phyloP scores from a whole-genome alignment of 2,797 vertebrate genomes.

The Arctocebus calabarensis region DNA sequence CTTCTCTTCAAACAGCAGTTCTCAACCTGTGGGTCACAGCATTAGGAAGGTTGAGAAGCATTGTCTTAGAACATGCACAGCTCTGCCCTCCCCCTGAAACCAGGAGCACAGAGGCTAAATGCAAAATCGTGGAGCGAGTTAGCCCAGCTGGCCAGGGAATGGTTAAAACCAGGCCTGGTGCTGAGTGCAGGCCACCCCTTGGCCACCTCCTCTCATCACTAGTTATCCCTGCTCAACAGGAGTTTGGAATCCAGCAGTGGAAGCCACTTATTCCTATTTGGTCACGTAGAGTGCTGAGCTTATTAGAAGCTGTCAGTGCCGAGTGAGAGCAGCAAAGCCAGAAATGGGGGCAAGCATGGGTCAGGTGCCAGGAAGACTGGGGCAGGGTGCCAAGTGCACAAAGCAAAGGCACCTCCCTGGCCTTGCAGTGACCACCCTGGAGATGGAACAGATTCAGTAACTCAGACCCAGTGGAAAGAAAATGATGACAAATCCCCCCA shows the following conservation, averaged over 20 bases:
- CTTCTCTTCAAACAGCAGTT: neutral
- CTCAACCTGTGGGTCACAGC: no score
- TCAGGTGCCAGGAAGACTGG: neutral
- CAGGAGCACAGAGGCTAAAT: neutral
- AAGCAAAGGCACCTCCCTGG: neutral
- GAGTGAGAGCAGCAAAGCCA: neutral
- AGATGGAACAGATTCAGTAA: neutral
- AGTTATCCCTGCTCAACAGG: neutral
- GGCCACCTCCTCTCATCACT: accelerated
- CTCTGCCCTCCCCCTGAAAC: neutral
- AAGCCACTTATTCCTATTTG: neutral
- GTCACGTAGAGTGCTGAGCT: neutral
- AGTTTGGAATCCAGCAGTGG: neutral
- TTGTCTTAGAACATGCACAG: neutral
- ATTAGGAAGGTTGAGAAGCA: no score
- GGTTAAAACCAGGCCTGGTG: neutral
- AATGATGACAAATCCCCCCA: neutral
- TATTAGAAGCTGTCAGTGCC: neutral
- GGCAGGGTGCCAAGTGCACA: neutral
- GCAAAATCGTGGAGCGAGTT: neutral
- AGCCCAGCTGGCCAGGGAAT: neutral
- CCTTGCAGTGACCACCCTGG: neutral
- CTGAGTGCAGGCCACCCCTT: neutral
- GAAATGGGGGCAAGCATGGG: neutral
- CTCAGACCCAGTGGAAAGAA: neutral